Conservation (phyloP, 1,140 invertebrate species). For the Mactra quadrangularis region DNA sequence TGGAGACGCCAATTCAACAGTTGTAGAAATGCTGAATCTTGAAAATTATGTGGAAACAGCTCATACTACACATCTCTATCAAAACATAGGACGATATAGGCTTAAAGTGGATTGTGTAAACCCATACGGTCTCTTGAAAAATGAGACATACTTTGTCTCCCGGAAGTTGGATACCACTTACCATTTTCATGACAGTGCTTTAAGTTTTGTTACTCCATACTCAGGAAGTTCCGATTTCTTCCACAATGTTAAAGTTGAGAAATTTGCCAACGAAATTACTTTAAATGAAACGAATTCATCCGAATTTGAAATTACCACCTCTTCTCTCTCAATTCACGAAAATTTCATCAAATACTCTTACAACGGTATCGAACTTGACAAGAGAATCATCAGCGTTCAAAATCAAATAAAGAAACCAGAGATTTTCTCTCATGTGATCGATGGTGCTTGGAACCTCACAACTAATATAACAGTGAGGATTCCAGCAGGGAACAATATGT, state of each 20-base stretch:
- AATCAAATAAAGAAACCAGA: slow-evolving; percentile 58
- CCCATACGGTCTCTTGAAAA: slow-evolving; percentile 60
- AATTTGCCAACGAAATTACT: slow-evolving; percentile 24
- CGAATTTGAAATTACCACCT: background rate
- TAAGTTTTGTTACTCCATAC: slow-evolving; percentile 54
- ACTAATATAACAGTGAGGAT: slow-evolving; percentile 72
- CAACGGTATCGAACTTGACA: slow-evolving; percentile 50
- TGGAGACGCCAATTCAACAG: slow-evolving; percentile 56
- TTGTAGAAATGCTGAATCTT: slow-evolving; percentile 62
- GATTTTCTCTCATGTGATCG: slow-evolving; percentile 58
- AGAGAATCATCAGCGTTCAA: slow-evolving; percentile 67
- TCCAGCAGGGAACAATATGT: slow-evolving; percentile 70
- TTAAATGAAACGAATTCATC: slow-evolving; percentile 26
- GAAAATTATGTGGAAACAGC: slow-evolving; percentile 49
- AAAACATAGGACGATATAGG: slow-evolving; percentile 58
- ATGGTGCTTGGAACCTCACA: slow-evolving; percentile 71
- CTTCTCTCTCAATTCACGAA: slow-evolving; percentile 58
- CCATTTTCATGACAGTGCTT: slow-evolving; percentile 44
- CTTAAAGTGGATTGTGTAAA: slow-evolving; percentile 63
- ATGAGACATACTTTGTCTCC: slow-evolving; percentile 59
- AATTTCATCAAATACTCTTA: slow-evolving; percentile 66
- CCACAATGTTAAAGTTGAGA: slow-evolving; percentile 8
- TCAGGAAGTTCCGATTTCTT: slow-evolving; percentile 60
- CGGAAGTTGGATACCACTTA: slow-evolving; percentile 55
- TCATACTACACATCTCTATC: slow-evolving; percentile 32